These are phyloP conservation scores for Entomobrya proxima DNA, from an alignment of 2,888 invertebrate species.

Conservation along the genomic window DNA sequence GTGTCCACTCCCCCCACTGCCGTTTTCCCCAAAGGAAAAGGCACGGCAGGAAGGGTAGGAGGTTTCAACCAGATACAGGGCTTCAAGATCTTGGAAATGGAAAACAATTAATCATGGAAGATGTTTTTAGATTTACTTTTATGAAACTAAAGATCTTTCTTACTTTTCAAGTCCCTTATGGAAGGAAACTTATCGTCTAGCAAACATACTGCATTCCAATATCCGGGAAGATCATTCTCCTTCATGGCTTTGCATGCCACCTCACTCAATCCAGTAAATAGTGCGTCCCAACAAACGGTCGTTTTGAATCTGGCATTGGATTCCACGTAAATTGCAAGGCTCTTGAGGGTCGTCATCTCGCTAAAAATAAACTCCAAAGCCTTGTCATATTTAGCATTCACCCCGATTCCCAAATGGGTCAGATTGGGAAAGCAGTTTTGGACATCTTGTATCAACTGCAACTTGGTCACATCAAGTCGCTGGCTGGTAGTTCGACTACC, in stretches of 20 bases:
- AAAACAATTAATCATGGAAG: background rate
- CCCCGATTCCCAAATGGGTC: conserved; percentile 26
- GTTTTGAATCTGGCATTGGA: background rate
- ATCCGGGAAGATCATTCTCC: background rate
- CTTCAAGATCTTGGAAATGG: conserved; percentile 10
- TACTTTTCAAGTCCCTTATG: conserved; percentile 26
- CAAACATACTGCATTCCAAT: background rate
- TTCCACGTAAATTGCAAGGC: conserved; percentile 21
- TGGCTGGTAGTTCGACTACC: conserved; percentile 6
- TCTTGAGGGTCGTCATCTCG: conserved; percentile 2
- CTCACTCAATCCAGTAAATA: conserved; percentile 26
- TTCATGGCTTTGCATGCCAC: background rate
- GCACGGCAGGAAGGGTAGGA: conserved; percentile 32
- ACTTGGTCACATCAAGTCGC: background rate
- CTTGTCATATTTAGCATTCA: background rate
- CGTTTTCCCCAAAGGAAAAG: background rate
- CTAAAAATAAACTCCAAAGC: conserved; percentile 10
- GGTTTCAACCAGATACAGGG: conserved; percentile 29
- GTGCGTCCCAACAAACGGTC: conserved; percentile 1
- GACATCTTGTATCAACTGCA: background rate
- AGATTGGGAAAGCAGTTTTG: conserved; percentile 1
- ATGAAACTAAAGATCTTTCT: background rate
- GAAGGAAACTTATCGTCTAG: conserved; percentile 6
- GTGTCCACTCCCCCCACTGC: background rate
- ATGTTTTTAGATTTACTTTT: background rate